Evolutionary conservation across 2,113 vertebrate genomes (phyloP).

Genomic region (Columba janthina): DNA sequence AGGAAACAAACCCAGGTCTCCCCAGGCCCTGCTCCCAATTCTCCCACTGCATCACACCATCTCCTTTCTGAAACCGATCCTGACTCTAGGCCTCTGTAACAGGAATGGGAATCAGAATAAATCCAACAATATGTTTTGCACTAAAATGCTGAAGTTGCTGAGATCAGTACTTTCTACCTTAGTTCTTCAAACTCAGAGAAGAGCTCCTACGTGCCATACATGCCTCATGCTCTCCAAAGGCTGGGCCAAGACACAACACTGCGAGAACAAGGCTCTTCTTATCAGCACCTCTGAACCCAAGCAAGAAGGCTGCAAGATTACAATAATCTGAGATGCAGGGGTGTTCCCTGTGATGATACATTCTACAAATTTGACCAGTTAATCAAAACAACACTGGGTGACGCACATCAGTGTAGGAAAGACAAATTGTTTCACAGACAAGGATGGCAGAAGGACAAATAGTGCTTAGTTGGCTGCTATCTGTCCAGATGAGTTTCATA

Average conservation of each 20-base stretch:
- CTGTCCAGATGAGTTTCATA: not conserved
- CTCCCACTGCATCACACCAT: not conserved
- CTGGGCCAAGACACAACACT: not conserved
- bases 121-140: not conserved
- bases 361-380: not conserved
- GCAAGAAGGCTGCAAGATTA: not conserved
- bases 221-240: not conserved
- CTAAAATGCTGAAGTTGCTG: not conserved
- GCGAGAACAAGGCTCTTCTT: not conserved
- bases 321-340: not conserved
- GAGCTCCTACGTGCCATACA: not conserved
- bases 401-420: fast-evolving
- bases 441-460: not conserved
- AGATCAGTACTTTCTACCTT: not conserved
- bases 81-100: not conserved
- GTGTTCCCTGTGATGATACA: not conserved
- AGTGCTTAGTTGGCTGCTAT: not conserved
- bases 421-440: not conserved
- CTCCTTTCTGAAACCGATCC: not conserved
- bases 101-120: not conserved
- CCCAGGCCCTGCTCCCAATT: not conserved
- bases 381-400: not conserved
- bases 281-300: not conserved
- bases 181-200: not conserved
- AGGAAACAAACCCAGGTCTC: not conserved